These are phyloP conservation scores for Danionella cerebrum DNA, from an alignment of 2,113 vertebrate genomes.

Conservation along the genomic window DNA sequence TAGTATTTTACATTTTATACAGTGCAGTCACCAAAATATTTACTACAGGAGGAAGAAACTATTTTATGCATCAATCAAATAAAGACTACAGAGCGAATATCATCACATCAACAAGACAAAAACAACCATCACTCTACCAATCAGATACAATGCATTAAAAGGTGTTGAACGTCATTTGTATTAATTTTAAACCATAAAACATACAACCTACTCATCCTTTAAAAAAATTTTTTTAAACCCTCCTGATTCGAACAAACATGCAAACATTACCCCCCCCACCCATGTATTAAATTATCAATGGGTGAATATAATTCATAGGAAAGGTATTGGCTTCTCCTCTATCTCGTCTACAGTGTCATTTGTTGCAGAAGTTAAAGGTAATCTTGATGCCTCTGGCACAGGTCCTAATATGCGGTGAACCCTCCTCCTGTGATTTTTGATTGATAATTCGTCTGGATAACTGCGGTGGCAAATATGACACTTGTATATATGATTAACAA, in stretches of 20 bases:
- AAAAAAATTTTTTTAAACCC: neutral
- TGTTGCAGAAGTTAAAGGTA: neutral
- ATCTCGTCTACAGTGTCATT: neutral
- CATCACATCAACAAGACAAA: neutral
- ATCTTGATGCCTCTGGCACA: slow-evolving; percentile 27
- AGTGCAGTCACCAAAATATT: slow-evolving; percentile 6
- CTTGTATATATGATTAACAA: slow-evolving; percentile 18
- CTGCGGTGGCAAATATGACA: slow-evolving; percentile 42
- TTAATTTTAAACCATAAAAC: neutral
- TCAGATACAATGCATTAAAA: neutral
- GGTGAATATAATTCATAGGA: too few species aligned
- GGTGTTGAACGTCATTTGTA: neutral
- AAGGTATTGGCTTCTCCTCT: neutral
- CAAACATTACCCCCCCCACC: too few species aligned
- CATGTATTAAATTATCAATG: too few species aligned
- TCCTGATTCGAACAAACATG: too few species aligned
- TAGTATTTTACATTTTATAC: slow-evolving; percentile 8
- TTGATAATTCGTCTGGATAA: slow-evolving; percentile 27
- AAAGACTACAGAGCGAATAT: neutral
- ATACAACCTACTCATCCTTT: neutral
- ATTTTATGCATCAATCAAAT: neutral
- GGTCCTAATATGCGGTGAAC: slow-evolving; percentile 51
- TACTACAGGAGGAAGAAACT: neutral
- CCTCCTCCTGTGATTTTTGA: slow-evolving; percentile 39
- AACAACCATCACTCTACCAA: neutral